Evolutionary conservation across 2,888 invertebrate species (phyloP), one percentile per base, ranked within the genome.

Genomic region (Oasisia sp.): DNA sequence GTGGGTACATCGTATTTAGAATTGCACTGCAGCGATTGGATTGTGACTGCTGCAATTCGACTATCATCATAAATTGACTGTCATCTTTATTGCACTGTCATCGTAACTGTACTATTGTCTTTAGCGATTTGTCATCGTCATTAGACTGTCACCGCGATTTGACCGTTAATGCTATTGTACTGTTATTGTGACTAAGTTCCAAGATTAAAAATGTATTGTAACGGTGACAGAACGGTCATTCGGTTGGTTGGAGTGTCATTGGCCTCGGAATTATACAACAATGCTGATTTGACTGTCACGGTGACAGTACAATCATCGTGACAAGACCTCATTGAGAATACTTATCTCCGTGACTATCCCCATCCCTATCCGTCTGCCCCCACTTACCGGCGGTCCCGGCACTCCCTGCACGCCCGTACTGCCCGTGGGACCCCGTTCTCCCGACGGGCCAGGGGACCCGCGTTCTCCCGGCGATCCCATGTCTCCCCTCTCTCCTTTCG

Each of bases 401-500:
- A 92, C 58, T 74, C 93, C 93, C n/a, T 91, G 92, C 32, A 93
- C 91, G 38, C 94, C 94, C 27, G 91, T 38, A 27, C 89, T 44
- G 2, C 94, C 94, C 27, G 92, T 90, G 0, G 92, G 91, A 32
- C 94, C 94, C 5, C 92, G 56, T 3, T 92, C 92, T 44, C 94
- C 94, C n/a, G 32, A 32, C 27, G 89, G 32, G n/a, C 94, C 94
- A 19, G 45, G 38, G 14, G 92, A 91, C 19, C 94, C 94, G 9
- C 45, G 58, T n/a, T 92, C 92, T 91, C 94, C 94, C 27, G 93
- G 91, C 12, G 92, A 91, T 32, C 94, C 94, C 50, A 93, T 92
- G 89, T 93, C 92, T 91, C 93, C 93, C 27, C 93, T 89, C 27
- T 92, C 92, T 92, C 93, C 93, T 89, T 93, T 93, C 19, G 93